Conservation (phyloP, 2,888 invertebrate species). For the Rotaria magnacalcarata region DNA sequence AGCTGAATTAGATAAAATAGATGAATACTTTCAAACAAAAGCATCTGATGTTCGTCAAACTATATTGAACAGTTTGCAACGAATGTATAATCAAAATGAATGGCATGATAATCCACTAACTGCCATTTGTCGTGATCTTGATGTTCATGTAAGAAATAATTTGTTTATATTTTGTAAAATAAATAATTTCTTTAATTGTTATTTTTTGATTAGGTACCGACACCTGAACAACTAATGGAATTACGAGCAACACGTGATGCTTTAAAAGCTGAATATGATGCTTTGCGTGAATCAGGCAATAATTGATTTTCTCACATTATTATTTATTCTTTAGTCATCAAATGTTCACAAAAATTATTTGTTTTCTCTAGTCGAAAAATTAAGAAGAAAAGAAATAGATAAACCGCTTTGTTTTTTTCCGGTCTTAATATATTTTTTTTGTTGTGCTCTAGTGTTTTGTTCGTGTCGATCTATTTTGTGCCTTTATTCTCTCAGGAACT, state of each 20-base stretch:
- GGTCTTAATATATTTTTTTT: not conserved
- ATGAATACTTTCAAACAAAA: constrained; percentile 6
- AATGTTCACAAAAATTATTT: not conserved
- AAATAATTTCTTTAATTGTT: not conserved
- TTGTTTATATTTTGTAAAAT: not conserved
- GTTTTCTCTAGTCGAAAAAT: not conserved
- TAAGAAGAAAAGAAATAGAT: not conserved
- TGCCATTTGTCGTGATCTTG: not conserved
- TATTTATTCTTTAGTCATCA: not conserved
- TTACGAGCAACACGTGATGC: not conserved
- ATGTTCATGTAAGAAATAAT: not conserved
- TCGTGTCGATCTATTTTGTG: constrained; percentile 1
- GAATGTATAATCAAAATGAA: not conserved
- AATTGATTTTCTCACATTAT: not conserved
- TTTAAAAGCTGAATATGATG: not conserved
- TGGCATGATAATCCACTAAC: constrained; percentile 16
- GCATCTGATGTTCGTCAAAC: not conserved
- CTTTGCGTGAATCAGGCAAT: not conserved
- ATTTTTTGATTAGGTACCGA: not conserved
- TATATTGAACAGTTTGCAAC: not conserved
- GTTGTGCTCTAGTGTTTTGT: not conserved
- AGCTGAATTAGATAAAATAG: not conserved
- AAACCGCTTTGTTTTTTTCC: not conserved
- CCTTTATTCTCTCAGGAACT: not conserved
- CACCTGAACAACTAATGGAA: not conserved